Conservation (phyloP, 2,888 invertebrate genomes). For the Philaethria dido region DNA sequence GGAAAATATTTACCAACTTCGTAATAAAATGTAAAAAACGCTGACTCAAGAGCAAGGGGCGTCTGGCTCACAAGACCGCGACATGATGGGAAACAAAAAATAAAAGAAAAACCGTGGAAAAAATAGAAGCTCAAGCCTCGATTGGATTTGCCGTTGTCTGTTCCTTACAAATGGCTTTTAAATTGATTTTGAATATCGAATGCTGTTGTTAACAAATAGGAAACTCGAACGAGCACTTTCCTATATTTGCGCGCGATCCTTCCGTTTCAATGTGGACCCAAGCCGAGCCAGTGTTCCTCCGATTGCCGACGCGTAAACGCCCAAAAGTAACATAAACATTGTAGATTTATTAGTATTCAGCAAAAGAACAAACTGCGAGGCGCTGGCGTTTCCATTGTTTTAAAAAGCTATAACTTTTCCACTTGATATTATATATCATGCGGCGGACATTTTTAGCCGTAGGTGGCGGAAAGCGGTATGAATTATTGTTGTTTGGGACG, state of each 20-base stretch:
- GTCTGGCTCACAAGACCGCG: constrained; percentile 79
- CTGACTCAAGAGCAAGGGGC: constrained; percentile 80
- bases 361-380: constrained; percentile 62
- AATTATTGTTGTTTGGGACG: constrained; percentile 83
- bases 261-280: constrained; percentile 27
- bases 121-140: constrained; percentile 73
- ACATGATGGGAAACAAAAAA: constrained; percentile 75
- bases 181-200: constrained; percentile 79
- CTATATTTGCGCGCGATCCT: constrained; percentile 26
- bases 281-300: constrained; percentile 28
- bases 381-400: constrained; percentile 74
- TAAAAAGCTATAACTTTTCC: constrained; percentile 80
- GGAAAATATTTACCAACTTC: constrained; percentile 80
- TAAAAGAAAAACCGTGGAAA: constrained; percentile 60
- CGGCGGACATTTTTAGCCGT: constrained; percentile 83
- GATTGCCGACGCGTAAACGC: constrained; percentile 48
- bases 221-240: constrained; percentile 37
- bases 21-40: constrained; percentile 80
- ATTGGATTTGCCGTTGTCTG: constrained; percentile 82
- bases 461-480: constrained; percentile 83
- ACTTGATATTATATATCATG: constrained; percentile 81
- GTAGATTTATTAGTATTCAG: constrained; percentile 58
- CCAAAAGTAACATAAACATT: constrained; percentile 43
- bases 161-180: constrained; percentile 80
- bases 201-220: constrained; percentile 64